Base-by-base conservation (phyloP, 37 sponge, comb jelly and placozoan species). In the Beroe ovata region DNA sequence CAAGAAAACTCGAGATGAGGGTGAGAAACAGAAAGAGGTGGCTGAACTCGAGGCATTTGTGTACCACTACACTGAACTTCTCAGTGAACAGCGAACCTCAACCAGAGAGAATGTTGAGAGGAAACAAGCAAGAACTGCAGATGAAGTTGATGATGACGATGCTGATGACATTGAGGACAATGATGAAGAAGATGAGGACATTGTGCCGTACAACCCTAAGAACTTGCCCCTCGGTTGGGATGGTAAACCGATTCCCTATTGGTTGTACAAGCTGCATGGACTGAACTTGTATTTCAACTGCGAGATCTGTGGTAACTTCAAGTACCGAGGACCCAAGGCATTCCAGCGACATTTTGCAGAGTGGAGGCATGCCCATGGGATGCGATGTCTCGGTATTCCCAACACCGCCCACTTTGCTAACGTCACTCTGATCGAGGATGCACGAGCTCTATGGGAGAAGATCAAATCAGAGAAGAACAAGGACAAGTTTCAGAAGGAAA, bases 351-450 rank as follows among this genome's bases (percentile, higher is more conserved):
- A 98, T 89, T 98, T 98, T 0, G 61, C 94, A 93, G 98, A 97
- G 64, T 97, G 96, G 96, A 84, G 96, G 23, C 99, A 97, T 92
- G 99, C 99, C 6, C 94, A 95, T 90, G 99, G 99, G 0, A 97
- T 97, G 99, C 88, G 99, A 19, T 93, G 96, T 33, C 92, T 97
- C 26, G 96, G 96, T n/a, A 97, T 97, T 60, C 99, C 99, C 0
- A 97, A 97, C 93, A 97, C 99, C 0, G 96, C 99, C 21, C 99
- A 97, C 89, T 97, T 97, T 92, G 96, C 96, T 60, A 97, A 97
- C 39, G 93, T 97, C 60, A 97, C 96, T 21, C 26, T 54, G 18
- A 94, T 97, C 16, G 93, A 91, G 2, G 99, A 95, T 88, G 99
- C 99, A 30, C 88, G 91, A 40, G 92, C 94, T 14, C 90, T 96